Percentiles rank a stretch among this genome's conserved stretches.
These are phyloP conservation scores for Accipiter virgatus DNA, from an alignment of 2,113 vertebrate genomes.

Conservation along the genomic window DNA sequence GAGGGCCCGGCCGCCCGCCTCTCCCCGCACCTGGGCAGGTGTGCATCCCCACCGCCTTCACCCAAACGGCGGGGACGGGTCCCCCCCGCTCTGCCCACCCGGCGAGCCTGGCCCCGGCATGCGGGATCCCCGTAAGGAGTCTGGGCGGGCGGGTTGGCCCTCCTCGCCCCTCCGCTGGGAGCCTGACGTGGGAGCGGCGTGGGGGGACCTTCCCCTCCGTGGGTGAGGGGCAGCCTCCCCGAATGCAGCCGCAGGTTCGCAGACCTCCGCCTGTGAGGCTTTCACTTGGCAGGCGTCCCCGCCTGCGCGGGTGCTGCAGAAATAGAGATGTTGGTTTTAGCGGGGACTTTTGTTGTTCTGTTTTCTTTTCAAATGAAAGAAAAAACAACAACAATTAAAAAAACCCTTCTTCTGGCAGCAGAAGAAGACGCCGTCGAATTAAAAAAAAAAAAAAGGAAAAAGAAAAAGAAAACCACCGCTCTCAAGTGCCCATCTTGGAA, in stretches of 20 bases:
- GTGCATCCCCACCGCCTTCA: not conserved
- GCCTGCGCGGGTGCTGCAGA: not conserved
- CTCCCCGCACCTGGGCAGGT: constrained; percentile 17
- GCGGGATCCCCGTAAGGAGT: not conserved
- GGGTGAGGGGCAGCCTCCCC: not conserved
- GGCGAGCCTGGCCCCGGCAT: not conserved
- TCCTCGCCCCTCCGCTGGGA: not conserved
- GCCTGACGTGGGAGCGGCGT: not conserved
- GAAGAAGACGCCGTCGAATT: not conserved
- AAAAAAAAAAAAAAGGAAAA: no score
- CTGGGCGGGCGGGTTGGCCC: not conserved
- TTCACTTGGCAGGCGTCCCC: not conserved
- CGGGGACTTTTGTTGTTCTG: not conserved
- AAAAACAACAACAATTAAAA: not conserved
- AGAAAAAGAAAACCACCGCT: not conserved
- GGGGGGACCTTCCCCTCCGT: not conserved
- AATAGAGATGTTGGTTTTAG: constrained; percentile 22
- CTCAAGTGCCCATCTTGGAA: not conserved
- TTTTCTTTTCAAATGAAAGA: constrained; percentile 48
- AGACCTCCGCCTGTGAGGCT: not conserved
- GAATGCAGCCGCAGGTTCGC: not conserved
- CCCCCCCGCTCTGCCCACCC: not conserved
- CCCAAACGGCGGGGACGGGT: not conserved
- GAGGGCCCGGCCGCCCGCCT: not conserved
- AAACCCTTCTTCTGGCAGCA: not conserved